Percentiles rank a stretch among this genome's conserved stretches.
phyloP scores from a whole-genome alignment of 1,140 invertebrate genomes.

The Conus ventricosus region DNA sequence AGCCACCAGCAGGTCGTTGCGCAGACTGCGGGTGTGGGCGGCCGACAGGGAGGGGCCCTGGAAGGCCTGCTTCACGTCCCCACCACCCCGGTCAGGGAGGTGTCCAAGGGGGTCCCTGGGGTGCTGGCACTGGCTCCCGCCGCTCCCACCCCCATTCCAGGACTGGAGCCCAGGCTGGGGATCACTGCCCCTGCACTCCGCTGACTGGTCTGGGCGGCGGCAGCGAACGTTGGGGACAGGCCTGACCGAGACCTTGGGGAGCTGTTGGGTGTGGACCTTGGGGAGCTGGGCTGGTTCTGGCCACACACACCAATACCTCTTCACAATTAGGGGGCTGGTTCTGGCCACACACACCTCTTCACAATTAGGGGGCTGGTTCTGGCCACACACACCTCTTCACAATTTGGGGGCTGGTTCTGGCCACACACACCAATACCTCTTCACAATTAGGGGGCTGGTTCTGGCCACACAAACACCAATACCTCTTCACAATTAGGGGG shows the following conservation, averaged over 20 bases:
- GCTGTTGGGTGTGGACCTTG: constrained; percentile 91
- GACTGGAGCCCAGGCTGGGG: constrained; percentile 41
- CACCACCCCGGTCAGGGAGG: constrained; percentile 73
- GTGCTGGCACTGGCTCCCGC: constrained; percentile 66
- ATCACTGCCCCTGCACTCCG: constrained; percentile 42
- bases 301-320: constrained; percentile 5
- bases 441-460: background rate
- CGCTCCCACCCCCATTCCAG: constrained; percentile 19
- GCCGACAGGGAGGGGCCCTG: constrained; percentile 50
- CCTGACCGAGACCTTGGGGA: constrained; percentile 87
- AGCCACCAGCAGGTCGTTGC: constrained; percentile 90
- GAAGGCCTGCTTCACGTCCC: constrained; percentile 75
- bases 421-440: constrained; percentile 1
- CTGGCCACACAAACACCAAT: background rate
- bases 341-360: background rate
- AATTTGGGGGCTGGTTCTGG: too few relatives aligned
- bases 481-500: background rate
- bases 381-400: background rate
- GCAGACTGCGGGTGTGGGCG: constrained; percentile 59
- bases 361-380: background rate
- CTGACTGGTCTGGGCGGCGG: constrained; percentile 36
- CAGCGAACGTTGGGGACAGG: constrained; percentile 84
- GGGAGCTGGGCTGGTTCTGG: constrained; percentile 82
- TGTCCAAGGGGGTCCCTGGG: constrained; percentile 67
- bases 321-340: background rate